Base-by-base conservation (phyloP, 2,797 vertebrate genomes). In the Meriones psammophilus region DNA sequence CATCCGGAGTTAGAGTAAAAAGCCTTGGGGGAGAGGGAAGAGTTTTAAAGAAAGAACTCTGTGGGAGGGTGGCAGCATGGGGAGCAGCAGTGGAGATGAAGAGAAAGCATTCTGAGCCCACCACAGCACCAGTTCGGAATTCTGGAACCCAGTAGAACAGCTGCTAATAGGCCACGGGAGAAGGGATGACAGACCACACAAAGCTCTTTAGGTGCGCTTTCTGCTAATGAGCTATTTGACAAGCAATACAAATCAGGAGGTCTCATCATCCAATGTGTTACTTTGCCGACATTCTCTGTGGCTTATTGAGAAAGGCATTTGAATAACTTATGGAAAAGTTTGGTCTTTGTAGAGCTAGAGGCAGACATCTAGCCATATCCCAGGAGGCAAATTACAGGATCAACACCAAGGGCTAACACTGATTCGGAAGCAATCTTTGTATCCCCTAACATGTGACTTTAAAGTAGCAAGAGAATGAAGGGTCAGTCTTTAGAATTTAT, bases 311-410 rank as follows among this genome's bases (percentile, higher is more conserved):
- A 97, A 97, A 92, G 46, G 95, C 96, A 80, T 36, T 54, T 91
- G 78, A 76, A 86, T 93, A 36, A 84, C 74, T 83, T 91, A 42
- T 83, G 94, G 76, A 97, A 95, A 81, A 64, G 46, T 62, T 77
- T 96, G 88, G 96, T 97, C 76, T 93, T 89, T 94, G 96, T 42
- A 95, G 83, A 96, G 96, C 86, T 94, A 83, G 77, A n/a, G 83
- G 14, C 68, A 93, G 77, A 77, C 66, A 95, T 88, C 81, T 97
- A 96, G 97, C 94, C 92, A 93, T 76, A 62, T 85, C 91, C 79
- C 94, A 95, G 97, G 80, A 94, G 95, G 95, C 92, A 98, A 97
- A 98, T 97, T 97, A 91, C 54, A 89, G 12, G n/a, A 79, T 36
- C 62, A 92, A 74, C 50, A 96, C 88, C 54, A 92, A 28, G 66